phyloP scores from a whole-genome alignment of 2,888 invertebrate genomes.

The Teinopalpus imperialis region DNA sequence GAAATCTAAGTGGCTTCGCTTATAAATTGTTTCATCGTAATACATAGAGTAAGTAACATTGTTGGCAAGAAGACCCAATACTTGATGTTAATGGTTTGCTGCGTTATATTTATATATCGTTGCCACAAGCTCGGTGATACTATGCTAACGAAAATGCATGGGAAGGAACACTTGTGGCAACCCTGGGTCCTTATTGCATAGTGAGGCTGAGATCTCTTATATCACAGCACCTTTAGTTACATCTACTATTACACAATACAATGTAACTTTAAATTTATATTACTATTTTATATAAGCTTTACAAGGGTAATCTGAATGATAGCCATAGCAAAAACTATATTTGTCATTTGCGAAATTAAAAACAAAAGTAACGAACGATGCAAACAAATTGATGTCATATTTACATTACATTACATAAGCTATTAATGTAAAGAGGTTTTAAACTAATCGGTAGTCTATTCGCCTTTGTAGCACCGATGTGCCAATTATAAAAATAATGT shows the following conservation, averaged over 20 bases:
- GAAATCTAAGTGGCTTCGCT: constrained; percentile 1
- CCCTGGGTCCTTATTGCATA: background rate
- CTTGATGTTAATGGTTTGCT: background rate
- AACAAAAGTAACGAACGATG: background rate
- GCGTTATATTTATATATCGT: too few relatives aligned
- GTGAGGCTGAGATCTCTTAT: constrained; percentile 41
- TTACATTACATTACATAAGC: constrained; percentile 4
- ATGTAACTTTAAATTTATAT: background rate
- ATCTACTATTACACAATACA: constrained; percentile 7
- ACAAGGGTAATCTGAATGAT: too few relatives aligned
- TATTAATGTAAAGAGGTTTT: background rate
- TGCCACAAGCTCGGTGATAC: background rate
- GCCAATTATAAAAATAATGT: constrained; percentile 1
- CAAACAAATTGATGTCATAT: constrained; percentile 6
- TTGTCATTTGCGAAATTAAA: background rate
- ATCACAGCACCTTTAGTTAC: constrained; percentile 37
- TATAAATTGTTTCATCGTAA: too few relatives aligned
- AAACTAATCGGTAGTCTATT: constrained; percentile 11
- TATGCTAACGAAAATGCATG: constrained; percentile 13
- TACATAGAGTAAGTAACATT: too few relatives aligned
- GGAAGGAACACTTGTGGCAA: constrained; percentile 8
- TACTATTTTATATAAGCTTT: background rate
- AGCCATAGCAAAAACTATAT: too few relatives aligned
- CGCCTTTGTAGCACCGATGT: constrained; percentile 16
- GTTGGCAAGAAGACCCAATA: background rate